A percentile compares a stretch with the other conserved stretches of the same genome.
These are phyloP conservation scores for Phalera bucephala DNA, from an alignment of 2,888 invertebrate species.

Conservation along the genomic window DNA sequence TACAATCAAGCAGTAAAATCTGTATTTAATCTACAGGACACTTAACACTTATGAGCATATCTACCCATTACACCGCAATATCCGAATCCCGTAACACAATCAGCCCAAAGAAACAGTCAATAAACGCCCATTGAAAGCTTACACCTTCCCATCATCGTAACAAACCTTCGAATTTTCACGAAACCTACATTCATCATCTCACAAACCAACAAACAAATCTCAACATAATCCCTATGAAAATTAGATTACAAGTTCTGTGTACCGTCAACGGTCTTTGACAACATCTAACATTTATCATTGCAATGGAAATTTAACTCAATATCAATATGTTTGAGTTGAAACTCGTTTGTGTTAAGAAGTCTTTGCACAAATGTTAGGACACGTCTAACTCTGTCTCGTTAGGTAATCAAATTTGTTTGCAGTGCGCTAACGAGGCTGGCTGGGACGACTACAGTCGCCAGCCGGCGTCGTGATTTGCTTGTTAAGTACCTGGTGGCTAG, in stretches of 20 bases:
- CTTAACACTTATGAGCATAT: no score
- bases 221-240: no score
- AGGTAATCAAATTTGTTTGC: conserved; percentile 78
- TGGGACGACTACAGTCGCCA: conserved; percentile 42
- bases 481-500: conserved; percentile 34
- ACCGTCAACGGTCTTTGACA: conserved; percentile 8
- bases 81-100: no score
- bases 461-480: conserved; percentile 53
- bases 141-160: no score
- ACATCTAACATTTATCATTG: conserved; percentile 21
- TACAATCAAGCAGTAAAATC: no score
- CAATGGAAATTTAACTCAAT: conserved; percentile 12
- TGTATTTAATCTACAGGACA: no score
- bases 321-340: conserved; percentile 14
- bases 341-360: conserved; percentile 12
- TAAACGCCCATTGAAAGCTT: background rate
- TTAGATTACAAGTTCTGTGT: no score
- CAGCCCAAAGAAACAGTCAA: background rate
- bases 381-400: conserved; percentile 55
- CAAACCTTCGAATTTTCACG: background rate
- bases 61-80: no score
- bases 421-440: conserved; percentile 62
- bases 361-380: conserved; percentile 38
- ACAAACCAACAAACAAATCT: background rate
- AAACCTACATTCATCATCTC: background rate